Conservation (phyloP, 2,113 vertebrate species). For the Eurystomus gularis region DNA sequence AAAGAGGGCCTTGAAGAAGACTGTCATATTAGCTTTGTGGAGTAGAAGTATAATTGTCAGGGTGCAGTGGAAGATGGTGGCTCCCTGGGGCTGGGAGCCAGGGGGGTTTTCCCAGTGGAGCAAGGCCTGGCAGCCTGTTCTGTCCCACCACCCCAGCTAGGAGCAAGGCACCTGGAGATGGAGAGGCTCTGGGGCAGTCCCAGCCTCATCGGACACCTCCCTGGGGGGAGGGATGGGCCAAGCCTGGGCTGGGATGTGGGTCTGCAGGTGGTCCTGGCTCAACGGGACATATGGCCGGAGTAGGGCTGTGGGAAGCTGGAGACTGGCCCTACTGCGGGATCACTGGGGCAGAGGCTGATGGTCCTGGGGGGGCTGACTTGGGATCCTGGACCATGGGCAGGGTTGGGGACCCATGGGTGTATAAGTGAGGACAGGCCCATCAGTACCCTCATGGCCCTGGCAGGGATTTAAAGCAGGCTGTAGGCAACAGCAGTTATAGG, state of each 20-base stretch:
- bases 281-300: fast-evolving
- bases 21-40: neutral
- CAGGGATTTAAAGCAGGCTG: neutral
- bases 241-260: fast-evolving
- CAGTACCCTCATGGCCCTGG: neutral
- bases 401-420: fast-evolving
- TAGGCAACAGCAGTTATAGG: neutral
- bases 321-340: fast-evolving
- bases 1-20: neutral
- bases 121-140: neutral
- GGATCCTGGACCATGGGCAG: neutral
- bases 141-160: neutral
- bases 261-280: fast-evolving
- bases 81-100: fast-evolving
- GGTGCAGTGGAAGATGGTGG: neutral
- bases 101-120: too few species aligned
- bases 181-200: fast-evolving
- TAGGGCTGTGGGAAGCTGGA: too few species aligned
- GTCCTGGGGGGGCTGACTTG: neutral
- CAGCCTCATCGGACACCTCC: fast-evolving
- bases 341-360: fast-evolving
- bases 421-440: neutral
- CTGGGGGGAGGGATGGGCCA: fast-evolving
- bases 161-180: neutral
- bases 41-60: neutral